Conservation (phyloP, 2,113 vertebrate genomes). For the Dendrocopos noguchii region DNA sequence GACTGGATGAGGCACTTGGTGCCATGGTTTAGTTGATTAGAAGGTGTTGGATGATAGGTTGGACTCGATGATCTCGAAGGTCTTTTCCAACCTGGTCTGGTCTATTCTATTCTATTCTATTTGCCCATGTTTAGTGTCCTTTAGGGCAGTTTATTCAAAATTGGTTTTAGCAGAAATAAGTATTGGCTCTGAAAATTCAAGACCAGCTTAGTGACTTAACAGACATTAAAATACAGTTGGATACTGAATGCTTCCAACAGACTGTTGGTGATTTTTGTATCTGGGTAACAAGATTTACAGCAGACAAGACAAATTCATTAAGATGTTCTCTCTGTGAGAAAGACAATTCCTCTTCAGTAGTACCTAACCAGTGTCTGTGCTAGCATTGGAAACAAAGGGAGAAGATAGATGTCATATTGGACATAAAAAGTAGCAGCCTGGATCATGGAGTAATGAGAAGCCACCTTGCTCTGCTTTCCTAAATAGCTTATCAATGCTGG, state of each 20-base stretch:
- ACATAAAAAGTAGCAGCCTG: rapidly evolving
- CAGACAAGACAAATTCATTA: rapidly evolving
- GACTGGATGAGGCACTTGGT: no score
- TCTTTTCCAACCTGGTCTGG: no score
- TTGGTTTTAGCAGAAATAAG: not conserved
- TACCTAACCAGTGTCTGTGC: no score
- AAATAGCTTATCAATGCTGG: not conserved
- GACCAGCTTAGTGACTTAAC: not conserved
- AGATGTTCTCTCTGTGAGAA: not conserved
- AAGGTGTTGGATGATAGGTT: no score
- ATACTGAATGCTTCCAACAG: not conserved
- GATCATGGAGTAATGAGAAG: not conserved
- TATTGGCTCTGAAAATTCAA: not conserved
- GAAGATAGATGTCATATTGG: rapidly evolving
- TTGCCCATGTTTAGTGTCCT: not conserved
- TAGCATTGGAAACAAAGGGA: not conserved
- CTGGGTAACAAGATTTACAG: not conserved
- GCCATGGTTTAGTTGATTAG: no score
- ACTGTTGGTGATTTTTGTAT: not conserved
- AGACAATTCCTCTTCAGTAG: not conserved
- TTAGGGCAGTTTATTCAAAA: not conserved
- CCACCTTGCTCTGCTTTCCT: not conserved
- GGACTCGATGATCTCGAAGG: no score
- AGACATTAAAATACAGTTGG: not conserved
- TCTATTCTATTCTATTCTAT: no score